Evolutionary conservation across 2,888 invertebrate genomes (phyloP), one percentile per base, ranked within the genome.

Genomic region (Clunio marinus): DNA sequence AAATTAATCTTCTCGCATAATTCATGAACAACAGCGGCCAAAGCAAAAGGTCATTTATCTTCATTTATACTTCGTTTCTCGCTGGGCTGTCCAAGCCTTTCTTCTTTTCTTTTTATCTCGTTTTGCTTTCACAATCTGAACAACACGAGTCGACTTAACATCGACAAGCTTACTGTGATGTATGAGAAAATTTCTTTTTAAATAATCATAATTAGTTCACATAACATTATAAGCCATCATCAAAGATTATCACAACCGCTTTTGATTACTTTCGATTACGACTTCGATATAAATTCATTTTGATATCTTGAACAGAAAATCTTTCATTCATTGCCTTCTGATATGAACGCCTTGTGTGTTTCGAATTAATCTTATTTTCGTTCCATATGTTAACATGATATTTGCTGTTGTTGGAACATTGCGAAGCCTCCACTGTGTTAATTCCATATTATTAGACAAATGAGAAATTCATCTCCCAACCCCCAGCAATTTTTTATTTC

Each of bases 361-460:
- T 41, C 41, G 32, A 28, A 58, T 27, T 58, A 58, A 58, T 58
- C 28, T 58, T 25, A n/a, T 35, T 59, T 59, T 59, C 32, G n/a
- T 41, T 5, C 15, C 10, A 20, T 4, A 28, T 32, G 59, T 28
- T 59, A 59, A 59, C 59, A 59, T 59, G 57, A 24, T 58, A 58
- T 58, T 27, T 24, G 28, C 41, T 41, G 41, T 15, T 41, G n/a
- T n/a, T n/a, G n/a, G n/a, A n/a, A n/a, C 41, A 41, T 13, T 10
- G 41, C 10, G 10, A 3, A 2, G 15, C 10, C 15, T 15, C 4
- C 8, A 4, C 28, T 15, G 17, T 13, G 28, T 59, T 59, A 59
- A 59, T 59, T 15, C 59, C 59, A 59, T 59, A 32, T 59, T 59
- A 59, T 59, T 59, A 59, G 35, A 59, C 59, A 59, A 41, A 41